A percentile compares a stretch with the other conserved stretches of the same genome.
Evolutionary conservation across 37 sponge, comb jelly and placozoan genomes (phyloP).

Genomic region (Sycon ciliatum): DNA sequence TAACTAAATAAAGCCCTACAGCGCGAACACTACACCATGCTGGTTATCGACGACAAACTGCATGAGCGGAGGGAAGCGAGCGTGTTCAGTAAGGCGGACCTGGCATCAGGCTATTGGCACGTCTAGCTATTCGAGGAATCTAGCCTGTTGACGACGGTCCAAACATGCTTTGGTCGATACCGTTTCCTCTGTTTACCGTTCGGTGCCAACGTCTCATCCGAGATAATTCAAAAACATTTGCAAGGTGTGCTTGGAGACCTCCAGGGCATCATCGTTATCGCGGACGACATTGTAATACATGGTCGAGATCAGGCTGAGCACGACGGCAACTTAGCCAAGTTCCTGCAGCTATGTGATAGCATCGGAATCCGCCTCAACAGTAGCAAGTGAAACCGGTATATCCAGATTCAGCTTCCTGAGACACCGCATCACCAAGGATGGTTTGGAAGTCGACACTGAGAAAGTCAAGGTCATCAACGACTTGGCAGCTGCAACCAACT

Average conservation of each 20-base stretch:
- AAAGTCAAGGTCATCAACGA: conserved; percentile 43
- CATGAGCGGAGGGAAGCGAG: conserved; percentile 20
- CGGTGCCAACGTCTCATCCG: conserved; percentile 37
- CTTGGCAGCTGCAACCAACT: conserved; percentile 41
- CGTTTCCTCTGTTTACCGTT: conserved; percentile 34
- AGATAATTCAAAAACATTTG: conserved; percentile 39
- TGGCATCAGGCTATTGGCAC: conserved; percentile 38
- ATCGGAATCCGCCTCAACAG: conserved; percentile 20
- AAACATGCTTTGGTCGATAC: conserved; percentile 27
- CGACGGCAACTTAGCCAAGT: conserved; percentile 26
- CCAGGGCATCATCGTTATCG: conserved; percentile 18
- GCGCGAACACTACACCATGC: conserved; percentile 24
- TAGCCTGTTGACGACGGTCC: conserved; percentile 42
- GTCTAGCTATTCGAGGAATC: conserved; percentile 22
- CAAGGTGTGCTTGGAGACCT: conserved; percentile 24
- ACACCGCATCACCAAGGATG: conserved; percentile 32
- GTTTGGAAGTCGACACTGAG: conserved; percentile 33
- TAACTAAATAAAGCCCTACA: conserved; percentile 31
- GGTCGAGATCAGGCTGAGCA: no score
- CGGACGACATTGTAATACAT: conserved; percentile 28
- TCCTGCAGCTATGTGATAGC: conserved; percentile 2
- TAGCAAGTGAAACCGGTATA: conserved; percentile 17
- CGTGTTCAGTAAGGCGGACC: conserved; percentile 37
- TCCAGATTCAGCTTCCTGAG: conserved; percentile 39
- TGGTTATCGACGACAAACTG: conserved; percentile 28